Evolutionary conservation across 2,113 vertebrate species (phyloP), one percentile per base, ranked within the genome.

Genomic region (Jaculus jaculus): DNA sequence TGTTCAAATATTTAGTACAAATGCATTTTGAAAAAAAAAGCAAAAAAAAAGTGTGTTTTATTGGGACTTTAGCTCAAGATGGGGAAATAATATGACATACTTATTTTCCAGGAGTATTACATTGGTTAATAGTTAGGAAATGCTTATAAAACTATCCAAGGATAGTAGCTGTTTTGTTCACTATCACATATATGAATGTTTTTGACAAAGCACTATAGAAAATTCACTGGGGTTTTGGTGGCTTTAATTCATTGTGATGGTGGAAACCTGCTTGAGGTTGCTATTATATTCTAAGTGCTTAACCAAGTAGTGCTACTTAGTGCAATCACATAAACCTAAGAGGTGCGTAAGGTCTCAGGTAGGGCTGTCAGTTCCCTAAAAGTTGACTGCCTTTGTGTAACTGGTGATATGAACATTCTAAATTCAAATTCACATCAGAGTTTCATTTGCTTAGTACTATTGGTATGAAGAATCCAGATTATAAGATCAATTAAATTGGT

Each of bases 41-140:
- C 2, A 37, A 12, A 1, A 0, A 1, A 37, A 12, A 1, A 0
- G 2, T 4, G 0, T 26, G 16, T n/a, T 69, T 77, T 74, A 81
- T 82, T 54, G 0, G 28, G 11, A 74, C 10, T 42, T 18, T 90
- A 8, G 78, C 69, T 10, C 16, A 75, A 24, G 34, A 79, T 23
- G 79, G n/a, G 5, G 37, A 54, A 72, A 66, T 72, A 47, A 54
- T 21, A 71, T 0, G 12, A 30, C 5, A 34, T 23, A 30, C 30
- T 74, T 6, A 4, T 28, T 72, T 84, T 12, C 58, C 69, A 51
- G 60, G 39, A 71, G 20, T 30, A 79, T 23, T 58, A 32, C 17
- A 26, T 17, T 4, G 5, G 7, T 63, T 34, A 37, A 75, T 63
- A 65, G 65, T 60, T 42, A 88, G 47, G 3, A 83, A 84, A 58